These are phyloP conservation scores for Palloptera scutellata DNA, from an alignment of 2,888 invertebrate species.

Conservation along the genomic window DNA sequence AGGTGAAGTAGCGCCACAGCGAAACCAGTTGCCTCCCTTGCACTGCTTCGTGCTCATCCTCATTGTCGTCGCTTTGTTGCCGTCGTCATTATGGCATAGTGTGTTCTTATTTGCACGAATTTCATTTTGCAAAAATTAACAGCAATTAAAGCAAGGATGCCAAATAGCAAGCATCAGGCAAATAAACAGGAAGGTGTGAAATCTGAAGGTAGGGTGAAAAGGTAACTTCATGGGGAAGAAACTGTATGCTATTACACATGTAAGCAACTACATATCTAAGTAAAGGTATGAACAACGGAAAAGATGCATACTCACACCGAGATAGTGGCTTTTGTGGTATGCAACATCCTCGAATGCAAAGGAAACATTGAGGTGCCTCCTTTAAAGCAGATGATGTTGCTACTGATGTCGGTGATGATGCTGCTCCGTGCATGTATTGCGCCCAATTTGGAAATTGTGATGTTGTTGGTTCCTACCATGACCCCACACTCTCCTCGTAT, in stretches of 20 bases:
- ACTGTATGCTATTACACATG: background rate
- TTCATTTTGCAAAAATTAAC: slow-evolving; percentile 58
- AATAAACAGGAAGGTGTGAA: background rate
- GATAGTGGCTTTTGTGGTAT: slow-evolving; percentile 15
- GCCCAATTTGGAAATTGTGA: too few species aligned
- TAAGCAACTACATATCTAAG: background rate
- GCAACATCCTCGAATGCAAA: slow-evolving; percentile 10
- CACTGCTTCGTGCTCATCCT: slow-evolving; percentile 31
- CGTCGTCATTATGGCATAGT: slow-evolving; percentile 45
- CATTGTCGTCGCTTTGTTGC: slow-evolving; percentile 29
- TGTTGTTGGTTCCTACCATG: background rate
- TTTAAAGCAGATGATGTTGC: too few species aligned
- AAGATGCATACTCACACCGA: too few species aligned
- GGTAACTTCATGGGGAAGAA: too few species aligned
- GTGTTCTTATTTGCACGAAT: slow-evolving; percentile 58
- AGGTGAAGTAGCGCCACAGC: too few species aligned
- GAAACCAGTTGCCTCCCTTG: background rate
- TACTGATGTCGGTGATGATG: background rate
- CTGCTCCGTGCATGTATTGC: background rate
- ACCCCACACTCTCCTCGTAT: background rate
- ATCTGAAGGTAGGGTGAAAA: too few species aligned
- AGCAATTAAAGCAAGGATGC: slow-evolving; percentile 49
- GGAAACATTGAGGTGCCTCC: background rate
- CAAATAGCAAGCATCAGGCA: slow-evolving; percentile 23
- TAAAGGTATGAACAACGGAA: background rate